Percentiles rank a stretch among this genome's conserved stretches.
phyloP scores from a whole-genome alignment of 2,888 invertebrate species.

The Parthenolecanium corni region DNA sequence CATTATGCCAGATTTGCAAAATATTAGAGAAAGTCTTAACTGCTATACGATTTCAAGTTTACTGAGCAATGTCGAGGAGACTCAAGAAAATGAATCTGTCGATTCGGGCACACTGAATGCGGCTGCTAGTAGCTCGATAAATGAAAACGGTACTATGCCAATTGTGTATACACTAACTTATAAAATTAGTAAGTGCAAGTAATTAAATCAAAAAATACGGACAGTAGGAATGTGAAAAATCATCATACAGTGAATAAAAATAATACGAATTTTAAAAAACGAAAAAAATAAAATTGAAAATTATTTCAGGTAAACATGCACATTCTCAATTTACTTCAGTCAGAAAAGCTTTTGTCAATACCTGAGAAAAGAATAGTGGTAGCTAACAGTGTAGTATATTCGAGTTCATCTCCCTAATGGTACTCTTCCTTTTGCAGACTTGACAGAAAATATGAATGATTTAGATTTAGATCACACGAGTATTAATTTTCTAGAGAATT shows the following conservation, averaged over 20 bases:
- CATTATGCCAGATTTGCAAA: not conserved
- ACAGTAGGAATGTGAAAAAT: too few relatives aligned
- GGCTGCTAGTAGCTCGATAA: not conserved
- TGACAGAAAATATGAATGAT: constrained; percentile 15
- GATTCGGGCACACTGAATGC: constrained; percentile 1
- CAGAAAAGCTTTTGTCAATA: too few relatives aligned
- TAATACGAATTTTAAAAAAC: not conserved
- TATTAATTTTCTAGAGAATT: constrained; percentile 8
- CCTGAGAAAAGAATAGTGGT: too few relatives aligned
- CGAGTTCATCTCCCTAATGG: too few relatives aligned
- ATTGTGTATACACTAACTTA: not conserved
- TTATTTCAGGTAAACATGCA: too few relatives aligned
- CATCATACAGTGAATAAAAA: too few relatives aligned
- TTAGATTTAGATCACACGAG: not conserved
- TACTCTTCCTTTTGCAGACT: not conserved
- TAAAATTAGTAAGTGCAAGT: not conserved
- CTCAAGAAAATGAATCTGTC: not conserved
- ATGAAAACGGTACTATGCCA: not conserved
- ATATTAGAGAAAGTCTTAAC: not conserved
- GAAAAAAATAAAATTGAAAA: too few relatives aligned
- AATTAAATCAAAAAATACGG: too few relatives aligned
- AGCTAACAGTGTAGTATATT: too few relatives aligned
- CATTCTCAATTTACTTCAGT: too few relatives aligned
- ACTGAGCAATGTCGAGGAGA: not conserved
- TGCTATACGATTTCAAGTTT: not conserved